These are phyloP conservation scores for Oryzias sinensis DNA, from an alignment of 2,797 vertebrate species.

Conservation along the genomic window DNA sequence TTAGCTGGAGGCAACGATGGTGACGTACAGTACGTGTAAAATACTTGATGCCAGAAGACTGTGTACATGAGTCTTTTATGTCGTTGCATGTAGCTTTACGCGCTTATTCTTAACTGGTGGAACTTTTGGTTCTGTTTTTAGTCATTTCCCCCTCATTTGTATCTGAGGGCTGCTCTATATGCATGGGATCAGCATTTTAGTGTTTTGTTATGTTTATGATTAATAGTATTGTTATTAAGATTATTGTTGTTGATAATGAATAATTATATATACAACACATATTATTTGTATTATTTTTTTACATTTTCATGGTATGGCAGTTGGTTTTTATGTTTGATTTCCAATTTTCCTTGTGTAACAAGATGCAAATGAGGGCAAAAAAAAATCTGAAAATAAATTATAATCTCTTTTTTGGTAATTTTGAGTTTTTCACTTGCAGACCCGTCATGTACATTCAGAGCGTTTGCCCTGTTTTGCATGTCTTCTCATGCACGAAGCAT, in stretches of 20 bases:
- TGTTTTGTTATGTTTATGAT: conserved; percentile 77
- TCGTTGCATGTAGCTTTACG: conserved; percentile 85
- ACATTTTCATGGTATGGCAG: conserved; percentile 86
- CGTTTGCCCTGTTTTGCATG: conserved; percentile 61
- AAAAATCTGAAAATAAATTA: conserved; percentile 82
- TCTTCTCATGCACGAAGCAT: conserved; percentile 79
- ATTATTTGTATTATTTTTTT: conserved; percentile 89
- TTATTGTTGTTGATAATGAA: conserved; percentile 85
- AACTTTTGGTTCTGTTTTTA: conserved; percentile 80
- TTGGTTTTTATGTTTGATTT: conserved; percentile 78
- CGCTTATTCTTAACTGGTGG: conserved; percentile 78
- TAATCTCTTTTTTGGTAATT: conserved; percentile 78
- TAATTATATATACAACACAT: conserved; percentile 86
- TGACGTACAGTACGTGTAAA: conserved; percentile 77
- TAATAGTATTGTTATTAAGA: conserved; percentile 80
- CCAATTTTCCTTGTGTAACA: conserved; percentile 80
- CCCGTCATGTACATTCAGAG: conserved; percentile 50
- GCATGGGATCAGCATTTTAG: conserved; percentile 83
- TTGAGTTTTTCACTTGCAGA: conserved; percentile 32
- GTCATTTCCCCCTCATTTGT: conserved; percentile 75
- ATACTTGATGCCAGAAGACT: conserved; percentile 78
- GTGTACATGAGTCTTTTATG: conserved; percentile 81
- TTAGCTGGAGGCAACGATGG: conserved; percentile 61
- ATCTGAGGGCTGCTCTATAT: conserved; percentile 75
- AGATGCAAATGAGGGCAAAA: conserved; percentile 80